Percentiles rank a stretch among this genome's conserved stretches.
These are phyloP conservation scores for Gastrophysa polygoni DNA, from an alignment of 2,888 invertebrate species.

Conservation along the genomic window DNA sequence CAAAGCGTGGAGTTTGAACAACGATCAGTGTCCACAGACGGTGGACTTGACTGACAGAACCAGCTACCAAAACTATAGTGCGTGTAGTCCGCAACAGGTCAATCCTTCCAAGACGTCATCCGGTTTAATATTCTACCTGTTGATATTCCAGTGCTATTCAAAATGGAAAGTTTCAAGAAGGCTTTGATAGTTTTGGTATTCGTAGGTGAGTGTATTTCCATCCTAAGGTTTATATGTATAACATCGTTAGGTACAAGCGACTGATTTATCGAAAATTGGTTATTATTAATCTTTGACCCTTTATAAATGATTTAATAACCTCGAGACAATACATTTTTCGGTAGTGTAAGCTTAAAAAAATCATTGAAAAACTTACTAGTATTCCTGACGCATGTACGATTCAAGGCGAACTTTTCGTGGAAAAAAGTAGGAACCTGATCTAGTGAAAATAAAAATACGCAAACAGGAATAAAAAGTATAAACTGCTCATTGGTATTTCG, in stretches of 20 bases:
- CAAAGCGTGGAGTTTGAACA: too few species aligned
- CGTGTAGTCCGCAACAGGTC: too few species aligned
- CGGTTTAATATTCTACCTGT: not conserved
- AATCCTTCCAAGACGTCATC: too few species aligned
- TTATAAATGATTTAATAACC: not conserved
- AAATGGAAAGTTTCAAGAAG: conserved; percentile 16
- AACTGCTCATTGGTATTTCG: not conserved
- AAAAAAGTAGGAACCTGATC: too few species aligned
- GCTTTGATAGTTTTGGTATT: conserved; percentile 22
- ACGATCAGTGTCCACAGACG: too few species aligned
- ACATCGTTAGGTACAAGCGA: not conserved
- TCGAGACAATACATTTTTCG: not conserved
- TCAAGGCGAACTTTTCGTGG: too few species aligned
- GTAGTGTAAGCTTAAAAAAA: not conserved
- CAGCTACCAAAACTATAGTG: too few species aligned
- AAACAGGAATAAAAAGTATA: not conserved
- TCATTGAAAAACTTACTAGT: too few species aligned
- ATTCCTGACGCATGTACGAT: too few species aligned
- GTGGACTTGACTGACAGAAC: too few species aligned
- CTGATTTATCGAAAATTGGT: not conserved
- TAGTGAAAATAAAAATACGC: not conserved
- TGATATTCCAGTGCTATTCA: not conserved
- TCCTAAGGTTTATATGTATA: not conserved
- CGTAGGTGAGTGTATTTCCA: conserved; percentile 17
- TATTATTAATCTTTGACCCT: conserved; percentile 23